Conservation (phyloP, 2,113 vertebrate genomes). For the Odobenus rosmarus region DNA sequence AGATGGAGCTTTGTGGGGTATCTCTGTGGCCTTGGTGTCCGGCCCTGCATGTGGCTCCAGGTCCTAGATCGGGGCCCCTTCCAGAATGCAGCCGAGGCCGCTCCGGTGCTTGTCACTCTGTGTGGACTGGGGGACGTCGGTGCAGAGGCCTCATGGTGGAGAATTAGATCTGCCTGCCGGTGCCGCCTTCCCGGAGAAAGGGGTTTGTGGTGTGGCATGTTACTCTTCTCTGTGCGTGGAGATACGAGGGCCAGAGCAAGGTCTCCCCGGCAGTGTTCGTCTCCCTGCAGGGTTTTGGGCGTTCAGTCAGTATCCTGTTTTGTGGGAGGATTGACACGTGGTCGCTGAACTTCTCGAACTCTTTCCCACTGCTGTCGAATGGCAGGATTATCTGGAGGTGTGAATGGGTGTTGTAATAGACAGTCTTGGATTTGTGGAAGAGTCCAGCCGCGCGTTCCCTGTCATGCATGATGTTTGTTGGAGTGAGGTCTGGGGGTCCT, state of each 20-base stretch:
- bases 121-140: neutral
- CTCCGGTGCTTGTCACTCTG: too few relatives aligned
- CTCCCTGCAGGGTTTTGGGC: neutral
- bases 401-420: neutral
- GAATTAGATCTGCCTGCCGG: neutral
- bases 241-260: neutral
- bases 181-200: neutral
- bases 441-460: neutral
- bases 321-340: neutral
- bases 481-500: neutral
- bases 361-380: neutral
- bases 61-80: neutral
- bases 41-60: fast-evolving
- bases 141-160: neutral
- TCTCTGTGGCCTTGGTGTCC: neutral
- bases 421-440: neutral
- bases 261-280: fast-evolving
- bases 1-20: too few relatives aligned
- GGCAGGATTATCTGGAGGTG: neutral
- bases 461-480: neutral
- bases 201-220: neutral
- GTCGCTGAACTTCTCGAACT: neutral
- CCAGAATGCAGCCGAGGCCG: neutral
- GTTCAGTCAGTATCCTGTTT: neutral
- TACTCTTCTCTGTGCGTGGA: neutral